Evolutionary conservation across 2,888 invertebrate genomes (phyloP), one percentile per base, ranked within the genome.

Genomic region (Camponotus fellah): DNA sequence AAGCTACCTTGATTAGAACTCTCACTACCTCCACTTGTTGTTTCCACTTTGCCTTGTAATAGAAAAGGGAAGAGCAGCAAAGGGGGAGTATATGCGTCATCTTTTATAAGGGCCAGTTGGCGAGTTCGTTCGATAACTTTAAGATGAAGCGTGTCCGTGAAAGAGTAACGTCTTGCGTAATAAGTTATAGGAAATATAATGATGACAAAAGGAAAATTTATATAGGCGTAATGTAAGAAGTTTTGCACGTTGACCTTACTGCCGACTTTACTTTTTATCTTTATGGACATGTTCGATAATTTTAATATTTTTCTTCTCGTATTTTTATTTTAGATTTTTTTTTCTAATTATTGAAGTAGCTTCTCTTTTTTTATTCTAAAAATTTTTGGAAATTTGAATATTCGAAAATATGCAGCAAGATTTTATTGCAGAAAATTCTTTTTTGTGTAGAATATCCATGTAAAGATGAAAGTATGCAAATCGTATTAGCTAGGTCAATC

Each of bases 101-200:
- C 68, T 83, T 56, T 53, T 82, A 69, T 49, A 69, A 53, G 77
- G 69, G 76, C 68, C 80, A 82, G 84, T 72, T 86, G 77, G 82
- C 85, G 84, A 81, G 82, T 80, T 80, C 82, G 84, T 87, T 84
- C 84, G 84, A 86, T 87, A 84, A 74, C 82, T 79, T 46, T 58
- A 64, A 58, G 68, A 66, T 68, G 77, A 77, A 40, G 56, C 64
- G 53, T 77, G 76, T 83, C 77, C 69, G 34, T 34, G 69, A 62
- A 40, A 40, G 69, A 83, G 32, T 81, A 81, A 81, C 74, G 62
- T 74, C 53, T 14, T 40, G 49, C 40, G 26, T 32, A 40, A 34
- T 4, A 37, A 49, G 72, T 10, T 21, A 21, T 37, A 60, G 37
- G 64, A 21, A 76, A 21, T 34, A 49, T 14, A 56, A 8, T 26